Conservation (phyloP, 2,797 vertebrate species). For the Acanthornis magna region DNA sequence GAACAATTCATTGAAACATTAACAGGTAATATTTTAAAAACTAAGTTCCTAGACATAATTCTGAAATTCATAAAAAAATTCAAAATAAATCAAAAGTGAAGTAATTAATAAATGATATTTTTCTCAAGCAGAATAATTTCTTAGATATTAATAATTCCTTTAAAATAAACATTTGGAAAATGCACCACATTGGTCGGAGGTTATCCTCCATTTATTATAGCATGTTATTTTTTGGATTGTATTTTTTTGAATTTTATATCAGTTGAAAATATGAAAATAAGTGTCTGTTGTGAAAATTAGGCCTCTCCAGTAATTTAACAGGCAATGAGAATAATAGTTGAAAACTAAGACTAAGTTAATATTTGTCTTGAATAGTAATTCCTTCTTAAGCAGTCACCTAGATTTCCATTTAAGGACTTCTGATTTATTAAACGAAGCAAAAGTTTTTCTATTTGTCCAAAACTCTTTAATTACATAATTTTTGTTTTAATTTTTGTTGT, state of each 20-base stretch:
- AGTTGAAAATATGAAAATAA: not conserved
- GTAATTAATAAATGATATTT: not conserved
- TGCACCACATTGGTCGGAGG: not conserved
- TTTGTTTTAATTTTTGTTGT: not conserved
- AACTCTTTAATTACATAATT: not conserved
- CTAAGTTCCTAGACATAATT: not conserved
- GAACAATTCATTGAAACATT: not conserved
- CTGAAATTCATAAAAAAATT: not conserved
- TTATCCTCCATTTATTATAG: not conserved
- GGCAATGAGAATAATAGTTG: not conserved
- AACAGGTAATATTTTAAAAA: not conserved
- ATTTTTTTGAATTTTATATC: not conserved
- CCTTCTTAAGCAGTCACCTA: not conserved
- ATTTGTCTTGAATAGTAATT: not conserved
- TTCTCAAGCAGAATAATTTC: not conserved
- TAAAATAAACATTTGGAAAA: not conserved
- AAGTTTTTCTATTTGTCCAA: not conserved
- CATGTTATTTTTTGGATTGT: accelerated
- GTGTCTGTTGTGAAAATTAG: not conserved
- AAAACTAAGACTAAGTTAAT: not conserved
- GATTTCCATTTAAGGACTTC: not conserved
- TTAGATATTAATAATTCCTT: not conserved
- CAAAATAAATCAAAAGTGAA: not conserved
- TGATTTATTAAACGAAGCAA: not conserved
- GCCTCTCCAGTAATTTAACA: not conserved